Conservation (phyloP, 1,140 invertebrate species). For the Acromyrmex heyeri region DNA sequence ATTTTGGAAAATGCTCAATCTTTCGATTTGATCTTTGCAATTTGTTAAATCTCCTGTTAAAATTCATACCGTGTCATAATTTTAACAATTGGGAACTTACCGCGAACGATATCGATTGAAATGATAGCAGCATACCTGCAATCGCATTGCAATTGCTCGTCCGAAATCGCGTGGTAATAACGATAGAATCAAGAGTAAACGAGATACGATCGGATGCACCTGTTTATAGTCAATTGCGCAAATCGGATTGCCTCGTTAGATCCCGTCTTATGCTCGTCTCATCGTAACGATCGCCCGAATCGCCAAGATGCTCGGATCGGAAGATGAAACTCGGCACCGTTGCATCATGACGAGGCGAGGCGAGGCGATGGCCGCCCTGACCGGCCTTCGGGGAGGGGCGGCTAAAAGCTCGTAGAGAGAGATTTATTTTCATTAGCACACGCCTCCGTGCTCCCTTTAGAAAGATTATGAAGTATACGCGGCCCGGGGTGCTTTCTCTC, state of each 20-base stretch:
- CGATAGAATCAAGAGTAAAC: slow-evolving; percentile 13
- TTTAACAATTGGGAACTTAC: not conserved
- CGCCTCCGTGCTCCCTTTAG: slow-evolving; percentile 47
- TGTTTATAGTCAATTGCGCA: slow-evolving; percentile 47
- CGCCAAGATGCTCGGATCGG: slow-evolving; percentile 60
- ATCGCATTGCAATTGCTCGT: not conserved
- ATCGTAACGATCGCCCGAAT: slow-evolving; percentile 53
- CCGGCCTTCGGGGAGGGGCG: not conserved
- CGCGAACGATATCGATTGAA: not conserved
- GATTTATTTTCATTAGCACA: slow-evolving; percentile 71
- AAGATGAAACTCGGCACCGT: slow-evolving; percentile 38
- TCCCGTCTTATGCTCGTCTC: slow-evolving; percentile 37
- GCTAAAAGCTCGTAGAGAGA: slow-evolving; percentile 38
- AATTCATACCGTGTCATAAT: not conserved
- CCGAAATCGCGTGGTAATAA: slow-evolving; percentile 35
- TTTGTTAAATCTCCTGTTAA: not conserved
- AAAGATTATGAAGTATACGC: slow-evolving; percentile 55
- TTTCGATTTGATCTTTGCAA: not conserved
- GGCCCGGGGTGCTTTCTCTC: slow-evolving; percentile 11
- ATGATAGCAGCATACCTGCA: not conserved
- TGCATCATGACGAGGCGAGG: not conserved
- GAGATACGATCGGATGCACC: slow-evolving; percentile 28
- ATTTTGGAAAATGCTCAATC: not conserved
- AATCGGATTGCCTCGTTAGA: slow-evolving; percentile 43
- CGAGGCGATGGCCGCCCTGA: not conserved